A percentile compares a stretch with the other conserved stretches of the same genome.
These are phyloP conservation scores for Crocuta crocuta DNA, from an alignment of 2,113 vertebrate species.

Conservation along the genomic window DNA sequence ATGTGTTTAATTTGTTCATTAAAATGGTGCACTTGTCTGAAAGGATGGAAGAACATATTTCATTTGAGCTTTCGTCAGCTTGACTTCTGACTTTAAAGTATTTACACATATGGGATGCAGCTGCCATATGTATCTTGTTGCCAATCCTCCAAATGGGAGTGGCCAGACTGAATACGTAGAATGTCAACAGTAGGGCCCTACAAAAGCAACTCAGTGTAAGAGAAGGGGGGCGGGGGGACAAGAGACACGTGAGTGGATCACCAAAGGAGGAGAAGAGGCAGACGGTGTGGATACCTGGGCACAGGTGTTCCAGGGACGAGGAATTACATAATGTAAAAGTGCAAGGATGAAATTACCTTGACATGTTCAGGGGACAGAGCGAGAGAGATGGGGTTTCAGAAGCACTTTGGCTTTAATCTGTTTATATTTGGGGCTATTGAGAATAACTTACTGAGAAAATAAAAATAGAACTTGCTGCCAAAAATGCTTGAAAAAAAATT, in stretches of 20 bases:
- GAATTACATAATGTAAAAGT: neutral
- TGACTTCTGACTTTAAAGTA: neutral
- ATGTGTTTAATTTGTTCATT: neutral
- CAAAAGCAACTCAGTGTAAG: neutral
- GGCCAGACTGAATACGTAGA: fast-evolving
- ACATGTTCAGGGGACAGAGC: neutral
- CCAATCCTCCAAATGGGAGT: neutral
- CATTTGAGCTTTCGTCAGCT: neutral
- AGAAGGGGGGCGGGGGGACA: fast-evolving
- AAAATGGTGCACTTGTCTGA: neutral
- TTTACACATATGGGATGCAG: neutral
- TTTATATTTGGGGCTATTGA: neutral
- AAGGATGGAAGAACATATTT: neutral
- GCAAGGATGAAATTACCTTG: neutral
- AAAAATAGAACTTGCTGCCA: neutral
- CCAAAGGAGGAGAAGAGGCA: neutral
- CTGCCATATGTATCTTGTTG: fast-evolving
- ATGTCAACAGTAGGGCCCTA: fast-evolving
- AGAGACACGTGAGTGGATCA: too few relatives aligned
- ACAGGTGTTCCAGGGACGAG: neutral
- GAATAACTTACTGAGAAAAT: neutral
- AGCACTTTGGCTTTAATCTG: neutral
- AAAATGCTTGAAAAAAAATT: neutral
- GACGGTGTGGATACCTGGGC: neutral
- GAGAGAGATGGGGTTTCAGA: neutral